Evolutionary conservation across 2,797 vertebrate species (phyloP).

Genomic region (Diplodus puntazzo): DNA sequence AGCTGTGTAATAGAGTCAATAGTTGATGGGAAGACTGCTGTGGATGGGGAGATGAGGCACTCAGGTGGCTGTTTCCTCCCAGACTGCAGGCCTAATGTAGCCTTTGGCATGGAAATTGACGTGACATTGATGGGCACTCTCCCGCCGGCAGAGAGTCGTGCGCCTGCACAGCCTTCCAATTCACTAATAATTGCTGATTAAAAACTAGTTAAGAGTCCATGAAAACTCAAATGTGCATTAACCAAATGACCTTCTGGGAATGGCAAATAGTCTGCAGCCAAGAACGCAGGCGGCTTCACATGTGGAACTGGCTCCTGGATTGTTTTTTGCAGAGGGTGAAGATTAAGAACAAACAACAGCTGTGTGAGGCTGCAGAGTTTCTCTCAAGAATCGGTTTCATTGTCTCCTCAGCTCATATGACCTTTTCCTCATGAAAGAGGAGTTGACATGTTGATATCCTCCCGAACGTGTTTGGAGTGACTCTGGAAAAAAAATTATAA

Average conservation of each 20-base stretch:
- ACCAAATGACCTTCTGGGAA: slow-evolving; percentile 88
- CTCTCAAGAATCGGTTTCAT: slow-evolving; percentile 44
- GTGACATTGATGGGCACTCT: slow-evolving; percentile 90
- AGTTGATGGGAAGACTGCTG: slow-evolving; percentile 79
- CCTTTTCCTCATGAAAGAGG: slow-evolving; percentile 1
- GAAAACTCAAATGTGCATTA: slow-evolving; percentile 93
- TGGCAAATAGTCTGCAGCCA: slow-evolving; percentile 74
- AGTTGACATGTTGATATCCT: slow-evolving; percentile 7
- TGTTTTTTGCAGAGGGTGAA: slow-evolving; percentile 64
- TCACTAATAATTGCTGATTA: slow-evolving; percentile 95
- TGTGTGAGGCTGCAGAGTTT: slow-evolving; percentile 24
- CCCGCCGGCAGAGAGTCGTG: slow-evolving; percentile 77
- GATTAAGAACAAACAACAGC: slow-evolving; percentile 63
- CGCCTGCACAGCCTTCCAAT: slow-evolving; percentile 83
- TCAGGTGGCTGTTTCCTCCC: slow-evolving; percentile 82
- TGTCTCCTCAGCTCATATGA: slow-evolving; percentile 21
- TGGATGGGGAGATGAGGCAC: slow-evolving; percentile 79
- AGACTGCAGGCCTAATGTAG: slow-evolving; percentile 77
- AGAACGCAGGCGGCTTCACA: slow-evolving; percentile 60
- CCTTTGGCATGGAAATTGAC: slow-evolving; percentile 87
- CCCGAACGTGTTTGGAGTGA: neutral
- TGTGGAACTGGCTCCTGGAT: slow-evolving; percentile 48
- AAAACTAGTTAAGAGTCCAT: slow-evolving; percentile 94
- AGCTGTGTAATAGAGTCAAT: slow-evolving; percentile 83
- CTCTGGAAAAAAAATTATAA: neutral